Conservation (phyloP, 2,113 vertebrate species). For the Brachypteracias leptosomus region DNA sequence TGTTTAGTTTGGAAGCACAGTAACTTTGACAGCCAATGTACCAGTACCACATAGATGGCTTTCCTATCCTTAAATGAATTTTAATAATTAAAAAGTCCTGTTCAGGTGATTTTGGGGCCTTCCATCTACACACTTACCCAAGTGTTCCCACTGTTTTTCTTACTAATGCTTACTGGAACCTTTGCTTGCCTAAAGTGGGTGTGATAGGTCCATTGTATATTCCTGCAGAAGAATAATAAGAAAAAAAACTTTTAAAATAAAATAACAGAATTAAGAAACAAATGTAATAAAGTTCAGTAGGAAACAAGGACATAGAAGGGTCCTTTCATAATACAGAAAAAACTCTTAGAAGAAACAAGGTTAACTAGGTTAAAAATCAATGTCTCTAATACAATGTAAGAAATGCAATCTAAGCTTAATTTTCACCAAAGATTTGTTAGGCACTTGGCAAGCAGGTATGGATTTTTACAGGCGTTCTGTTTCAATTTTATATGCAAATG, state of each 20-base stretch:
- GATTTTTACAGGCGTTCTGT: conserved; percentile 35
- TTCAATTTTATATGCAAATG: conserved; percentile 17
- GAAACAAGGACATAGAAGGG: neutral
- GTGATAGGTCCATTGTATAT: neutral
- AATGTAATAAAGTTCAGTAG: neutral
- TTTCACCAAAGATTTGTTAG: conserved; percentile 11
- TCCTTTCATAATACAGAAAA: neutral
- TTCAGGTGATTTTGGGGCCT: neutral
- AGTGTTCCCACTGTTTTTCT: neutral
- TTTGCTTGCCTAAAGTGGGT: neutral
- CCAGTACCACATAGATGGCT: neutral
- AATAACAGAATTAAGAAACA: neutral
- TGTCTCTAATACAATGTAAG: neutral
- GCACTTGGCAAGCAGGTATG: conserved; percentile 15
- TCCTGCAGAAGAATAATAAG: neutral
- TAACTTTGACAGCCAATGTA: neutral
- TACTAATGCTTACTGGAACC: neutral
- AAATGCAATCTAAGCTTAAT: neutral
- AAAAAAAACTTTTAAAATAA: neutral
- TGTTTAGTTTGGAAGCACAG: neutral
- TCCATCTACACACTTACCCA: neutral
- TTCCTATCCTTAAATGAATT: neutral
- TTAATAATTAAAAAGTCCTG: neutral
- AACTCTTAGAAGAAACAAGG: neutral
- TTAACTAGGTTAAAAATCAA: conserved; percentile 32